Base-by-base conservation (phyloP, 2,113 vertebrate species). In the Riparia riparia region DNA sequence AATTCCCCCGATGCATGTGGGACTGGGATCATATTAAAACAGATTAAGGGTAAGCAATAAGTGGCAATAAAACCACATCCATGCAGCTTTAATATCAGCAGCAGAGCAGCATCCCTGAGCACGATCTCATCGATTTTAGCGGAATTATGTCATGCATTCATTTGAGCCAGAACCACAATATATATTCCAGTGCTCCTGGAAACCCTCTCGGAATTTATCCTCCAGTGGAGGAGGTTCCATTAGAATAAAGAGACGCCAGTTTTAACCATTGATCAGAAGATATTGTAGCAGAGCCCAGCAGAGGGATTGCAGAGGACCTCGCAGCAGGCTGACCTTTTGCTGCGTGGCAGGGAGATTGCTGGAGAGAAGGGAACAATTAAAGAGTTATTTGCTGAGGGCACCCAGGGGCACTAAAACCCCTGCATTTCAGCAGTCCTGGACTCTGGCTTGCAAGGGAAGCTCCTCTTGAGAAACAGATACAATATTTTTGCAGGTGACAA, bases 111-210 rank as follows among this genome's bases (percentile, higher is more conserved):
- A 45, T 92, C 76, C 31, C 71, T 24, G 34, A 80, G 82, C 49
- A 71, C 54, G 41, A 24, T 60, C 56, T 18, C 86, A 96, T 92
- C 42, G 82, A 94, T 95, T 97, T 96, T 51, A 88, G 73, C 28
- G 83, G 87, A 89, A 86, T 91, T 93, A 78, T 95, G 82, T 90
- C 82, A 92, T 51, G 76, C 60, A 47, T 84, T 90, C 24, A 82
- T 93, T 86, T 17, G 49, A 85, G 86, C 90, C 94, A 91, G 74
- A 90, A 16, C 1, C 56, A 41, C 3, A 0, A 89, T 24, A 68
- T 29, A n/a, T 71, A 80, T 84, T 42, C 80, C 82, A 47, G 53
- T 1, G 39, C 74, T 90, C 61, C 92, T 61, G 72, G 66, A 86
- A 71, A 54, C 72, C 49, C 68, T 70, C 25, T 32, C 54, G 71